These are phyloP conservation scores for Zaprionus davidi DNA, from an alignment of 1,140 invertebrate species.

Conservation along the genomic window DNA sequence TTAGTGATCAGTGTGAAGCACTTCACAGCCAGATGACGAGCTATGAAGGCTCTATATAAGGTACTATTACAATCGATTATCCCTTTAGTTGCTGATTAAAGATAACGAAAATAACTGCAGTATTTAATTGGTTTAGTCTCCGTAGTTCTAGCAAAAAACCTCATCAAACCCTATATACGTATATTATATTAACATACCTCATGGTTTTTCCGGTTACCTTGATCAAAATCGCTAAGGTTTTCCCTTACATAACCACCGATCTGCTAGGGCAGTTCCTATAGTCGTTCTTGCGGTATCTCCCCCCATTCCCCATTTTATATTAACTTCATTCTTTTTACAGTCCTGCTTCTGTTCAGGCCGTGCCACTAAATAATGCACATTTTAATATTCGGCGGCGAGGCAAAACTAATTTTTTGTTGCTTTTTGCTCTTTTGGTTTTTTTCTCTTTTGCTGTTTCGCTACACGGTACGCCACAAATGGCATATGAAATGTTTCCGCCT, in stretches of 20 bases:
- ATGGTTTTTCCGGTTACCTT: neutral
- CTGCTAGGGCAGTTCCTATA: neutral
- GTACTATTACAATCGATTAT: neutral
- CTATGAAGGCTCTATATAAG: neutral
- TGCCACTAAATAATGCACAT: constrained; percentile 76
- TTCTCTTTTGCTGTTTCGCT: constrained; percentile 14
- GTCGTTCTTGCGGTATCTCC: neutral
- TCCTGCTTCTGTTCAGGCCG: constrained; percentile 33
- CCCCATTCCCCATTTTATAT: neutral
- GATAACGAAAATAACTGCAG: too few relatives aligned
- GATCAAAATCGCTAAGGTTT: neutral
- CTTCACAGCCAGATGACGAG: neutral
- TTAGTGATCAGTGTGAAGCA: neutral
- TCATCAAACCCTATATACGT: too few relatives aligned
- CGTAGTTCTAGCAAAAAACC: too few relatives aligned
- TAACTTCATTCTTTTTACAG: constrained; percentile 46
- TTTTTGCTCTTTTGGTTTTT: neutral
- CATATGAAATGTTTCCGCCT: constrained; percentile 81
- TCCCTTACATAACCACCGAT: neutral
- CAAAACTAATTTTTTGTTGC: constrained; percentile 56
- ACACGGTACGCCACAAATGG: constrained; percentile 62
- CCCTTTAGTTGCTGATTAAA: neutral
- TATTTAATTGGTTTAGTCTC: too few relatives aligned
- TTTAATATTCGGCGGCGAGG: constrained; percentile 76
- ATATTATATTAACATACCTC: neutral